Base-by-base conservation (phyloP, 2,113 vertebrate species). In the Nothoprocta perdicaria region DNA sequence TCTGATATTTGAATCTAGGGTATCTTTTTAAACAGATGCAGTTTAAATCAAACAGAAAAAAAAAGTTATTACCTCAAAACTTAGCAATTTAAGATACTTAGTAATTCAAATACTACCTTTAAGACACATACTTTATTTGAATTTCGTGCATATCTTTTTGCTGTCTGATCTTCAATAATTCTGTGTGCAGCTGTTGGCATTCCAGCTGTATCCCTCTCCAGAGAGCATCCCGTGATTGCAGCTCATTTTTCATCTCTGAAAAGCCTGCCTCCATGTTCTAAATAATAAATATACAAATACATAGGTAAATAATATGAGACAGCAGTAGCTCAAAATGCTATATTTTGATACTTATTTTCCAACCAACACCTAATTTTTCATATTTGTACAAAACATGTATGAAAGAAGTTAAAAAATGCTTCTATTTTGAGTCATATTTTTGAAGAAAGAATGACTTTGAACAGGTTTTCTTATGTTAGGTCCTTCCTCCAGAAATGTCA, bases 211-310 rank as follows among this genome's bases (percentile, higher is more conserved):
- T 91, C 48, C 95, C 96, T 88, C 94, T 95, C 94, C 98, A 94
- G 71, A 98, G 95, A 82, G 96, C 83, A 46, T 98, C 95, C 19
- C 89, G 94, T 76, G 96, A 97, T 53, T 97, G 97, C n/a, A 98
- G 90, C 88, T 97, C 98, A 82, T 78, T 97, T 92, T 92, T 97
- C 43, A 98, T 96, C 73, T 97, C 97, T 62, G 87, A 95, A 86
- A 98, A 80, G 13, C 95, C 95, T 80, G 91, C 96, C 89, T 98
- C 97, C 92, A 97, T 97, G 46, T 89, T 96, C 98, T 98, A 88
- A 89, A 95, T 60, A 86, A 97, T 41, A 92, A 83, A 84, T 3
- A 77, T 74, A 89, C 96, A 75, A 40, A 90, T 23, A 89, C 90
- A 95, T 15, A 91, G 48, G 86, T 40, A 58, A 61, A 86, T 60